phyloP scores from a whole-genome alignment of 1,140 invertebrate species.

The Atta texana region DNA sequence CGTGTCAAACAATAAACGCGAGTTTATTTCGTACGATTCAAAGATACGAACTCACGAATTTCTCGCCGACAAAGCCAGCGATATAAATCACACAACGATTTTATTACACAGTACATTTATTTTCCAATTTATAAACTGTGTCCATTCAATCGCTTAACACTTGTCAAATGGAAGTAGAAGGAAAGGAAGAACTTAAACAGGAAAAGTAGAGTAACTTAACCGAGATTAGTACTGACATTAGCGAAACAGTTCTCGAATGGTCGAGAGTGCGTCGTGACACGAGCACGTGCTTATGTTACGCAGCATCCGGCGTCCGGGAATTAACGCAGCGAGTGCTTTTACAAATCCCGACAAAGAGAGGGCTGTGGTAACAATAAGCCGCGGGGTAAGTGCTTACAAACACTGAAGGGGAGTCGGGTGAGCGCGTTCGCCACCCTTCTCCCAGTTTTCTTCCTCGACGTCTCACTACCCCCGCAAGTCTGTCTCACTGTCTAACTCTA shows the following conservation, averaged over 20 bases:
- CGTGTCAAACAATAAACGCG: conserved; percentile 77
- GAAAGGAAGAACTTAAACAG: neutral
- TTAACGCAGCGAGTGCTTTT: conserved; percentile 81
- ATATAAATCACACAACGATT: neutral
- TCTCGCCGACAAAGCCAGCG: neutral
- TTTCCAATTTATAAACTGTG: neutral
- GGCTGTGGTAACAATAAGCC: conserved; percentile 81
- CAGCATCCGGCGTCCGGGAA: conserved; percentile 73
- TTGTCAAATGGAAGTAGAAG: neutral
- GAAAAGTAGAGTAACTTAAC: neutral
- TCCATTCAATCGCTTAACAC: neutral
- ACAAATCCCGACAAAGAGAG: conserved; percentile 81
- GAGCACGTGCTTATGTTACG: conserved; percentile 29
- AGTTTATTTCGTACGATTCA: conserved; percentile 53
- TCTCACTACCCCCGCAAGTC: conserved; percentile 22
- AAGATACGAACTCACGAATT: conserved; percentile 35
- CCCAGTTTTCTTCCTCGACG: conserved; percentile 14
- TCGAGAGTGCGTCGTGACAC: conserved; percentile 47
- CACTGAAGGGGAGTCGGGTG: conserved; percentile 71
- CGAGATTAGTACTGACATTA: conserved; percentile 2
- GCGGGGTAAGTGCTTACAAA: conserved; percentile 81
- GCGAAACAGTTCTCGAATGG: conserved; percentile 29
- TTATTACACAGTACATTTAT: conserved; percentile 7
- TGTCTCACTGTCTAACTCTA: conserved; percentile 49
- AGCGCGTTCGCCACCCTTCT: conserved; percentile 44